Conservation (phyloP, 2,797 vertebrate genomes). For the Sebastes kiyomatsui region DNA sequence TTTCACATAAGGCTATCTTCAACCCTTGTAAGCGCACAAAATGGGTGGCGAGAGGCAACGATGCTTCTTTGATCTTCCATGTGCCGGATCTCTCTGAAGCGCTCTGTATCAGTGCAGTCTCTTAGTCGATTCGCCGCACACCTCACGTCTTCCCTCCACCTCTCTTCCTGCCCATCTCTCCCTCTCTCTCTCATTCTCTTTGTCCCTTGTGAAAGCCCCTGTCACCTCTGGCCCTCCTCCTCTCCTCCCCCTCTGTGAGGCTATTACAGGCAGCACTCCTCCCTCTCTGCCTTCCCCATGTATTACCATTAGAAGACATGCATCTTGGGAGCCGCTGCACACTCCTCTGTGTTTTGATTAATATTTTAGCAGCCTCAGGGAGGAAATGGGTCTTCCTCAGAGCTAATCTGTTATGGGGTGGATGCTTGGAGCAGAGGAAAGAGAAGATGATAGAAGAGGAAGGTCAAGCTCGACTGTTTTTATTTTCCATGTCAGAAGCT, state of each 20-base stretch:
- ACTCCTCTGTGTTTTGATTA: conserved; percentile 97
- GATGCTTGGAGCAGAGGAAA: conserved; percentile 81
- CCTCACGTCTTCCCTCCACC: conserved; percentile 67
- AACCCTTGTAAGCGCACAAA: conserved; percentile 45
- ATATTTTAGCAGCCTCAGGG: conserved; percentile 96
- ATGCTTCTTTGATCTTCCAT: conserved; percentile 70
- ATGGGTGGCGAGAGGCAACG: conserved; percentile 43
- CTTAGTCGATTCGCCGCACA: conserved; percentile 79
- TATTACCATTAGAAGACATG: conserved; percentile 95
- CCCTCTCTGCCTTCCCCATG: conserved; percentile 86
- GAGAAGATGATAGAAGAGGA: conserved; percentile 76
- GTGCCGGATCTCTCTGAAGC: conserved; percentile 51
- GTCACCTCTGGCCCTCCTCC: conserved; percentile 81
- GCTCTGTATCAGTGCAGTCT: conserved; percentile 56
- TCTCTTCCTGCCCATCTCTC: conserved; percentile 65
- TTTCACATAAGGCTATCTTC: conserved; percentile 56
- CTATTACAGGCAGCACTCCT: conserved; percentile 90
- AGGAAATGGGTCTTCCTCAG: conserved; percentile 94
- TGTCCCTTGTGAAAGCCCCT: conserved; percentile 79
- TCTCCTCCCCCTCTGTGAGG: conserved; percentile 85
- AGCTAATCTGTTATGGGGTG: conserved; percentile 93
- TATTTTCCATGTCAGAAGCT: conserved; percentile 71
- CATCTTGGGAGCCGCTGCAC: conserved; percentile 90
- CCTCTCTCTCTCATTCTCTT: conserved; percentile 68
- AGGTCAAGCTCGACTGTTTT: conserved; percentile 76